These are phyloP conservation scores for Sardina pilchardus DNA, from an alignment of 2,113 vertebrate genomes.

Conservation along the genomic window DNA sequence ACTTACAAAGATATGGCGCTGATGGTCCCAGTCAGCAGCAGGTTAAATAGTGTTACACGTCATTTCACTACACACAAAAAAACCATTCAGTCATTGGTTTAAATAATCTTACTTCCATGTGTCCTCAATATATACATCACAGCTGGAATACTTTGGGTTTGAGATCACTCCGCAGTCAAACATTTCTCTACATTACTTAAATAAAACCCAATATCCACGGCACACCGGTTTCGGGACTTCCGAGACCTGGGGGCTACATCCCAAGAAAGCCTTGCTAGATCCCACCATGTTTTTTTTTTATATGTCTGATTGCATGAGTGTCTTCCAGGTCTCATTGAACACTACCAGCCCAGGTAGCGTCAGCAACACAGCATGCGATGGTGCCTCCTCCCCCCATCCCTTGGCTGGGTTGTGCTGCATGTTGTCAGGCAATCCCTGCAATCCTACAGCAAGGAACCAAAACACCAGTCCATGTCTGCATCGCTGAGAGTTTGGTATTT, in stretches of 20 bases:
- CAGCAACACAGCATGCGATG: constrained; percentile 67
- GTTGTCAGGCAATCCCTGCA: constrained; percentile 52
- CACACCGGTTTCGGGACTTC: constrained; percentile 42
- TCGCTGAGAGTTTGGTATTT: background rate
- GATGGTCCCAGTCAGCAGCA: constrained; percentile 68
- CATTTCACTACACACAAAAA: constrained; percentile 71
- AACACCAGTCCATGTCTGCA: constrained; percentile 34
- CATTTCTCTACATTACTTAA: constrained; percentile 60
- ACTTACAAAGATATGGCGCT: constrained; percentile 73
- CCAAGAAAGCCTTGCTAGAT: constrained; percentile 51
- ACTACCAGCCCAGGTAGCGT: constrained; percentile 47
- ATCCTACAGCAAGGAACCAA: constrained; percentile 46
- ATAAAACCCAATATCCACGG: constrained; percentile 52
- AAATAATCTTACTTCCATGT: constrained; percentile 74
- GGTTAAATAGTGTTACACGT: constrained; percentile 69
- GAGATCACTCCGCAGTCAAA: constrained; percentile 62
- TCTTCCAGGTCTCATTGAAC: constrained; percentile 40
- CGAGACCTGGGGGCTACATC: constrained; percentile 29
- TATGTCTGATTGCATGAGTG: constrained; percentile 51
- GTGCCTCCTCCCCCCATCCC: constrained; percentile 42
- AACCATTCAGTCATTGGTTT: constrained; percentile 69
- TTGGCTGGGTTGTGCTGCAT: constrained; percentile 34
- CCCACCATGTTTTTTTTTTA: constrained; percentile 12
- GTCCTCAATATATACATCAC: constrained; percentile 70
- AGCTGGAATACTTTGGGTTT: constrained; percentile 68